Base-by-base conservation (phyloP, 2,113 vertebrate genomes). In the Eira barbara region DNA sequence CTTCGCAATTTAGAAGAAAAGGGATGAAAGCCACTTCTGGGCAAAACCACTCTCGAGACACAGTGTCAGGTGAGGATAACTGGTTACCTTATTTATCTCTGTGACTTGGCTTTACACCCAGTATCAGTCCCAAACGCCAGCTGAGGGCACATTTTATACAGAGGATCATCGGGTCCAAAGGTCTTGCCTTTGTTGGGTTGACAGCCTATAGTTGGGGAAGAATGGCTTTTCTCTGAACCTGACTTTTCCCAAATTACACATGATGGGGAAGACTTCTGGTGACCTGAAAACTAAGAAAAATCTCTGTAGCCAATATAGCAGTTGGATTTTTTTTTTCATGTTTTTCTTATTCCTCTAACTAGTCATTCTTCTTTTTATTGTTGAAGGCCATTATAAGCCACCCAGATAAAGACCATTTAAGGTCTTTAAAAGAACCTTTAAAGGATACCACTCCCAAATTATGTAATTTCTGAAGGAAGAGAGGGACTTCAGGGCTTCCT, bases 1-100 rank as follows among this genome's bases (percentile, higher is more conserved):
- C 61, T 95, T 91, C 73, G 79, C 36, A 95, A n/a, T 49, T 80
- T 45, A 49, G 76, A 91, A 86, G 23, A 49, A n/a, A 93, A 91
- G 23, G 42, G 47, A 83, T 29, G 39, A 63, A 55, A 81, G 27
- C 15, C 59, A 76, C 25, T 84, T 81, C 47, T 59, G n/a, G 83
- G 69, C 71, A 69, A 92, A 88, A 18, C 15, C 15, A 61, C 34
- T 47, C 42, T 9, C 25, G 18, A 52, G 20, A 27, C 57, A 52
- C 25, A 20, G 76, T 25, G 39, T 15, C 9, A 71, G 39, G n/a
- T 27, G 21, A 94, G 59, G 36, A 49, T n/a, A 49, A 21, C 23
- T 9, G 4, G 34, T 11, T 25, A n/a, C 23, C 31, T 89, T 36
- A 61, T 74, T 52, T 73, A 36, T n/a, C 23, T 6, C 79, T 76